These are phyloP conservation scores for Cephalopachus bancanus DNA, from an alignment of 2,797 vertebrate species.

Conservation along the genomic window DNA sequence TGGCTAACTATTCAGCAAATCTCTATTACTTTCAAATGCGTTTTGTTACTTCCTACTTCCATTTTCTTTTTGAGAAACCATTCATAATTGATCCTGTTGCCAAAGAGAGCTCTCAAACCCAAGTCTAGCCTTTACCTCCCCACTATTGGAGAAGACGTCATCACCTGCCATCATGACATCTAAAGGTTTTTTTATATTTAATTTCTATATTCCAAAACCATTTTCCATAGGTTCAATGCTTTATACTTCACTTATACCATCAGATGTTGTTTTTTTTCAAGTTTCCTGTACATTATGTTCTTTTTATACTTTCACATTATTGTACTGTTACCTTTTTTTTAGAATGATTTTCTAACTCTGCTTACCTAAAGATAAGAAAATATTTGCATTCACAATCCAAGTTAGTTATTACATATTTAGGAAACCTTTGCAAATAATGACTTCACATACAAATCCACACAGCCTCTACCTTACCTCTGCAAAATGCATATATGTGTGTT, in stretches of 20 bases:
- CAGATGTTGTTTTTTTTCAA: not conserved
- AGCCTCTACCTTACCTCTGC: not conserved
- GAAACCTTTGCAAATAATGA: not conserved
- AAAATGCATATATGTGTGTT: not conserved
- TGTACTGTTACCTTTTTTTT: not conserved
- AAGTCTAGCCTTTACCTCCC: not conserved
- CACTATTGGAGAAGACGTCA: not conserved
- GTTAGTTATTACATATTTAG: not conserved
- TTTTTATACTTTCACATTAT: constrained; percentile 28
- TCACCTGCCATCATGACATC: too few species aligned
- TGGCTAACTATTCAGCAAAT: not conserved
- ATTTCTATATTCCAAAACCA: not conserved
- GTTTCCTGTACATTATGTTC: not conserved
- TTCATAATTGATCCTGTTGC: not conserved
- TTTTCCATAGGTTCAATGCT: not conserved
- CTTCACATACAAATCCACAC: not conserved
- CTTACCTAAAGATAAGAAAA: not conserved
- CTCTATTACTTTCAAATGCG: not conserved
- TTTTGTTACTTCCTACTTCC: constrained; percentile 8
- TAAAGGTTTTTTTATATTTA: not conserved
- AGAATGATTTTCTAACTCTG: not conserved
- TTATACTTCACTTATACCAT: not conserved
- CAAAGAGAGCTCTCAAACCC: not conserved
- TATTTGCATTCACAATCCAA: not conserved
- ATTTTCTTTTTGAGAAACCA: constrained; percentile 24